Conservation (phyloP, 2,113 vertebrate species). For the Eidolon helvum region DNA sequence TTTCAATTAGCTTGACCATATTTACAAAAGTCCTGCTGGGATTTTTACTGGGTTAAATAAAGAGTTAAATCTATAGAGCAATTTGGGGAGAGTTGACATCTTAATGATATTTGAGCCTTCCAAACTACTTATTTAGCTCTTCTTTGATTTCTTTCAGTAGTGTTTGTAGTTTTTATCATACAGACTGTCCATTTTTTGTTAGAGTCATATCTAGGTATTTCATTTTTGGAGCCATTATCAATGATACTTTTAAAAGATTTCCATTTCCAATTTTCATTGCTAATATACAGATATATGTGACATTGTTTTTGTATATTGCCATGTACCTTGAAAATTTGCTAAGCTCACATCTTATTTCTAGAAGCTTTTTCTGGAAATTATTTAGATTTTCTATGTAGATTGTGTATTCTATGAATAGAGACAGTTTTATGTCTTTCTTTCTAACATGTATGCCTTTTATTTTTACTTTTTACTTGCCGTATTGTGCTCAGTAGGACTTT, state of each 20-base stretch:
- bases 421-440: not conserved
- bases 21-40: not conserved
- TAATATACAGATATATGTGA: not conserved
- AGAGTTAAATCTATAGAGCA: not conserved
- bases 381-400: not conserved
- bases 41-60: not conserved
- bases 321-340: not conserved
- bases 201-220: not conserved
- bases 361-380: not conserved
- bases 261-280: not conserved
- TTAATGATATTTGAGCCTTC: not conserved
- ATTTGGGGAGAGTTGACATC: not conserved
- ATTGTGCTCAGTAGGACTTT: not conserved
- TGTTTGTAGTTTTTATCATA: not conserved
- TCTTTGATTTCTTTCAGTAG: not conserved
- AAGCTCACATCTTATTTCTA: not conserved
- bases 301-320: not conserved
- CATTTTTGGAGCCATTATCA: not conserved
- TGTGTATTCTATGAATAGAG: not conserved
- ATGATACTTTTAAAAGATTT: not conserved
- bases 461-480: not conserved
- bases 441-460: not conserved
- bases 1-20: not conserved
- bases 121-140: not conserved
- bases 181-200: not conserved